Evolutionary conservation across 92 coral and sea anemone species (phyloP), one percentile per base, ranked within the genome.

Genomic region (Porites divaricata): DNA sequence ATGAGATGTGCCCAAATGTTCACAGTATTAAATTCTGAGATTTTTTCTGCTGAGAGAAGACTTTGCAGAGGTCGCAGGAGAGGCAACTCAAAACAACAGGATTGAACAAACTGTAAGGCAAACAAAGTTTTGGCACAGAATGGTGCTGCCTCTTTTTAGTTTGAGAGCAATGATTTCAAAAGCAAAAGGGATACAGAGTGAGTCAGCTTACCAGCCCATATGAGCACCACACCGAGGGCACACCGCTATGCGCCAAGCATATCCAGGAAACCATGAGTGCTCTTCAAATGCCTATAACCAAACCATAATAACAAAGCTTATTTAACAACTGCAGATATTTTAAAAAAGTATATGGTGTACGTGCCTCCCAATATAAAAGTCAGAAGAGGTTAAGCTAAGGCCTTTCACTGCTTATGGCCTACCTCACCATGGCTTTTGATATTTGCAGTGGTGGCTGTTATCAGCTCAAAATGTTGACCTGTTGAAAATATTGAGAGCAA

Each of bases 181-280:
- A 54, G 22, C 12, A 9, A 54, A 64, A 64, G 52, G 4, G 6
- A 24, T 1, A 12, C 5, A 56, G 2, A 1, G 19, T 19, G 2
- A 28, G 6, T 2, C 8, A 11, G 16, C 95, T 70, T 80, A 96
- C 99, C 99, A 96, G 82, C 99, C 99, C 75, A 96, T 83, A 67
- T 96, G 99, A 23, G 87, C 81, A 22, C 92, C 94, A 87, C 99
- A 96, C 72, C 92, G 98, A 15, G 99, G 97, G 52, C 99, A 96
- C 13, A 87, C 95, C 4, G 97, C 99, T 35, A 95, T 63, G 73
- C 95, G 80, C 99, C 99, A 96, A 21, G 97, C 92, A 81, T 70
- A 95, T 2, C 93, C 97, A 41, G 98, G 98, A 87, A 96, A 96
- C 99, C 99, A 96, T 7, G 97, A 95, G 73, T 89, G 91, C 76